These are phyloP conservation scores for Gila robusta DNA, from an alignment of 2,797 vertebrate species.

Conservation along the genomic window DNA sequence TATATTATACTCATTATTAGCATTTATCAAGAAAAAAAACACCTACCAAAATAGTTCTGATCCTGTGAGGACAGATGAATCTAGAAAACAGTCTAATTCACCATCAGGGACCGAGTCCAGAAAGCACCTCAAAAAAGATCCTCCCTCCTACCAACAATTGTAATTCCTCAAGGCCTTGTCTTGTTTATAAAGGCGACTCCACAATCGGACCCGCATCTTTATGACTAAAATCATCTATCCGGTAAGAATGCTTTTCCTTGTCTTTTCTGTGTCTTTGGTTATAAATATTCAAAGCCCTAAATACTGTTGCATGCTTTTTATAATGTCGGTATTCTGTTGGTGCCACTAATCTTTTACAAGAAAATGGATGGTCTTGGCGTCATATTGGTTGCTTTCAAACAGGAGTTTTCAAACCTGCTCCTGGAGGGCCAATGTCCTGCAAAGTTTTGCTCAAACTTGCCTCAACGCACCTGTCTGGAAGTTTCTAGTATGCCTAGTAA, in stretches of 20 bases:
- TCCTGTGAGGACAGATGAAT: conserved; percentile 33
- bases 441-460: not conserved
- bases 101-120: conserved; percentile 34
- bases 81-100: conserved; percentile 25
- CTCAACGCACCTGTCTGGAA: not conserved
- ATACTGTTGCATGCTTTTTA: not conserved
- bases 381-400: not conserved
- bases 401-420: not conserved
- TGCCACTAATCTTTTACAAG: not conserved
- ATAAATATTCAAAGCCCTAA: too few relatives aligned
- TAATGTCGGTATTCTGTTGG: not conserved
- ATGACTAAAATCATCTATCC: not conserved
- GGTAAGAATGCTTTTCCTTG: conserved; percentile 26
- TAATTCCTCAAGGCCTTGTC: conserved; percentile 19
- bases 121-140: conserved; percentile 31
- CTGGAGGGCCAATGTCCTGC: not conserved
- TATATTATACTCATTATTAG: not conserved
- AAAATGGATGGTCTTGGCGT: not conserved
- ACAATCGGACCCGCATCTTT: not conserved
- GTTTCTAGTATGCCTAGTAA: not conserved
- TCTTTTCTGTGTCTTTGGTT: not conserved
- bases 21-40: not conserved
- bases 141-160: conserved; percentile 38
- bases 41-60: not conserved
- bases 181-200: conserved; percentile 8